Base-by-base conservation (phyloP, 2,113 vertebrate species). In the Oncorhynchus clarkii region DNA sequence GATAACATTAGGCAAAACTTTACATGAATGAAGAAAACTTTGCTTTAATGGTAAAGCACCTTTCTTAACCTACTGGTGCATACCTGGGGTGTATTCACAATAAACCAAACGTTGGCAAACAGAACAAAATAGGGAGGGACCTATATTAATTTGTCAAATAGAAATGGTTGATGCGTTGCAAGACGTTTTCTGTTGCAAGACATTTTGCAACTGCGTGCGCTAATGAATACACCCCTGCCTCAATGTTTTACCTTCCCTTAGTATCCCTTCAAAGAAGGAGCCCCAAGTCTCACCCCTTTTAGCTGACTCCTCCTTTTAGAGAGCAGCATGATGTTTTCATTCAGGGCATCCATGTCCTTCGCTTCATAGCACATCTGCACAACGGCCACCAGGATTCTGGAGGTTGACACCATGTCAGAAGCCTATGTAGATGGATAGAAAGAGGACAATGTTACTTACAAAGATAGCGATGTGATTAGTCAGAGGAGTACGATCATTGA, bases 331-430 rank as follows among this genome's bases (percentile, higher is more conserved):
- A 99, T 95, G 86, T 99, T 99, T 95, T 99, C 98, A 89, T 99
- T 99, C 78, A 99, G 94, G 59, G 96, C 91, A 90, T 99, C 96
- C 96, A 95, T 98, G 81, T 99, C 97, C 89, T 98, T 97, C 29
- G 96, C 96, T 82, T 98, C 96, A 0, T 97, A 95, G 88, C 97
- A 99, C 94, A 99, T 97, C 88, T 98, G 97, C 82, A 99, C 97
- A 70, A 99, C 95, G 76, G 95, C 96, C 82, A 99, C 97, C 67
- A 99, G 93, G 88, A 99, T 99, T 57, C 96, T 95, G 71, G 98
- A 99, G 11, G 97, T 99, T 24, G 97, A 99, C 77, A 98, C 90
- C 97, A 99, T 99, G 83, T 99, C 98, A 48, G 97, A 99, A 57
- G 98, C 97, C 98, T 99, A 85, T 0, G 78, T n/a, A 9, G 3